These are phyloP conservation scores for Australoheros facetus DNA, from an alignment of 2,797 vertebrate genomes.

Conservation along the genomic window DNA sequence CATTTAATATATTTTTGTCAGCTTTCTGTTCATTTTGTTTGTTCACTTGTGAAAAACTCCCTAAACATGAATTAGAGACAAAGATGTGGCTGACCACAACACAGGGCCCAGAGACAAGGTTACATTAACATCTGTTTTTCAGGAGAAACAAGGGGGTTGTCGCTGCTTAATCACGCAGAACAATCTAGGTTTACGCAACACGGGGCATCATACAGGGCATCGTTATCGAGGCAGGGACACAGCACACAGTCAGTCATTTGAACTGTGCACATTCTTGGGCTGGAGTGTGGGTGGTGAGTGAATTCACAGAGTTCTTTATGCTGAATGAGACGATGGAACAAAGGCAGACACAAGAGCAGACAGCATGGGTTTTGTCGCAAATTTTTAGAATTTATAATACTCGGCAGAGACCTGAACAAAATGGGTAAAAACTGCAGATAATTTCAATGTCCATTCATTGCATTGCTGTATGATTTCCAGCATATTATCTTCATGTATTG, in stretches of 20 bases:
- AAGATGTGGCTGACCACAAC: constrained; percentile 59
- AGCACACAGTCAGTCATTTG: constrained; percentile 69
- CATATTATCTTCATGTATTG: not conserved
- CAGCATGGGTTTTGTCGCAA: constrained; percentile 58
- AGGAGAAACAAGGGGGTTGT: not conserved
- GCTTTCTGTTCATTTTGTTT: not conserved
- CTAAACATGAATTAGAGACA: constrained; percentile 21
- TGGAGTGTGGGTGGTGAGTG: constrained; percentile 69
- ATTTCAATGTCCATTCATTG: not conserved
- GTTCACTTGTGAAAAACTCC: not conserved
- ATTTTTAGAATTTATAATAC: not conserved
- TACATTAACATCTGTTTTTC: constrained; percentile 65
- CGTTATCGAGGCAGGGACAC: constrained; percentile 43
- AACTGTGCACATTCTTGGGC: constrained; percentile 72
- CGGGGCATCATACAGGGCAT: constrained; percentile 35
- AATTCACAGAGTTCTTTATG: constrained; percentile 73
- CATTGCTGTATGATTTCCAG: too few relatives aligned
- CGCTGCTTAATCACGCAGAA: constrained; percentile 62
- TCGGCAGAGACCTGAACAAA: not conserved
- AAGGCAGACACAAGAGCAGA: constrained; percentile 44
- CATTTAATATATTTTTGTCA: not conserved
- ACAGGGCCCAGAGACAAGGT: constrained; percentile 55
- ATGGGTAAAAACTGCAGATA: not conserved
- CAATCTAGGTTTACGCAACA: constrained; percentile 52
- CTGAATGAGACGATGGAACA: constrained; percentile 41